Evolutionary conservation across 2,113 vertebrate genomes (phyloP).

Genomic region (Gasterosteus aculeatus): DNA sequence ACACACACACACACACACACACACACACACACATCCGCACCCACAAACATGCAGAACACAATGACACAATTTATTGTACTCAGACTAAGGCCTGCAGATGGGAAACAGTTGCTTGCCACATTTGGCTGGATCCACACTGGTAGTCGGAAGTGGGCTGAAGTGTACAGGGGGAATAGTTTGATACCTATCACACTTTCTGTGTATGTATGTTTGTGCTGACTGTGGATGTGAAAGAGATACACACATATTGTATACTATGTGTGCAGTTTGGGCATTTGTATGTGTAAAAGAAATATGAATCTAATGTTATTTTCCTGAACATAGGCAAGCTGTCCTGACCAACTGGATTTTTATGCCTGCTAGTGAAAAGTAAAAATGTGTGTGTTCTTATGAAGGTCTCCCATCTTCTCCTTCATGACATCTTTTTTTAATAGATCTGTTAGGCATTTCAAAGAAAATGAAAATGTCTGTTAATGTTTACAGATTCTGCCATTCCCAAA

Average conservation of each 20-base stretch:
- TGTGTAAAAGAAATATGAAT: conserved; percentile 7
- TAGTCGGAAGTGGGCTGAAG: conserved; percentile 79
- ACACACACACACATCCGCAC: conserved; percentile 28
- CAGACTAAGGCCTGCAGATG: conserved; percentile 78
- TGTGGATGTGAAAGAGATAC: conserved; percentile 32
- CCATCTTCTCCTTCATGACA: conserved; percentile 34
- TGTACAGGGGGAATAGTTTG: conserved; percentile 72
- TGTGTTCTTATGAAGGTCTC: conserved; percentile 62
- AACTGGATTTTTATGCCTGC: conserved; percentile 74
- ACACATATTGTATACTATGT: conserved; percentile 37
- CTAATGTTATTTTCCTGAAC: conserved; percentile 49
- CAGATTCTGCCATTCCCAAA: conserved; percentile 60
- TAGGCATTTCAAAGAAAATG: conserved; percentile 67
- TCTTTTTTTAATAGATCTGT: conserved; percentile 50
- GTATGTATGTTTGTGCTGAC: conserved; percentile 30
- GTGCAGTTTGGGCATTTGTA: conserved; percentile 20
- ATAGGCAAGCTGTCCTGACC: conserved; percentile 78
- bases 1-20: conserved; percentile 29
- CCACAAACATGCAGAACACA: conserved; percentile 33
- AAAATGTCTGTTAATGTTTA: conserved; percentile 71
- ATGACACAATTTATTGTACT: conserved; percentile 65
- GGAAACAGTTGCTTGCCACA: conserved; percentile 81
- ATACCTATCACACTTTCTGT: conserved; percentile 66
- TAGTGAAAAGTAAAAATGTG: conserved; percentile 41
- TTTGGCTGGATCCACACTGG: conserved; percentile 82